Conservation (phyloP, 2,888 invertebrate genomes). For the Mayetiola destructor region DNA sequence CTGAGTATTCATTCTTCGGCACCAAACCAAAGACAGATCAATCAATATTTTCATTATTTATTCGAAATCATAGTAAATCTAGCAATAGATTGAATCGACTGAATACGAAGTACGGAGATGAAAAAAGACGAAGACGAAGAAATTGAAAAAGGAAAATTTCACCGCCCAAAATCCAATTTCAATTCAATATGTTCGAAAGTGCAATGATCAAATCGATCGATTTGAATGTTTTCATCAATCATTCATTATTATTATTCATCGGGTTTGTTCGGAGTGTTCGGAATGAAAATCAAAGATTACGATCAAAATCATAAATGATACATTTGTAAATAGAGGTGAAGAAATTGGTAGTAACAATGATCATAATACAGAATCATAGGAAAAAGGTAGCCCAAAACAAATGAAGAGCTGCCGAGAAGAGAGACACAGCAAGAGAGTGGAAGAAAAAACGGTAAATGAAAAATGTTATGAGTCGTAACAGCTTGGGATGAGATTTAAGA, state of each 20-base stretch:
- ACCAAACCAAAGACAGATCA: no score
- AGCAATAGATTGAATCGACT: not conserved
- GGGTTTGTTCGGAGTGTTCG: no score
- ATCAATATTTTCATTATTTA: slow-evolving; percentile 9
- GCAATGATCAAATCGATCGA: not conserved
- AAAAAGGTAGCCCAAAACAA: not conserved
- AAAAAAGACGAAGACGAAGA: not conserved
- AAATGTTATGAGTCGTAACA: not conserved
- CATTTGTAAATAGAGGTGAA: not conserved
- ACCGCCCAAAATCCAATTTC: no score
- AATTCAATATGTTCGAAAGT: no score
- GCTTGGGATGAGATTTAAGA: not conserved
- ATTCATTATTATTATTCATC: not conserved
- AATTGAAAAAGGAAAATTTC: no score
- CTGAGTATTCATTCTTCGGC: not conserved
- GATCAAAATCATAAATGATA: slow-evolving; percentile 12
- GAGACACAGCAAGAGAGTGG: not conserved
- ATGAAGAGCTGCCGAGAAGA: not conserved
- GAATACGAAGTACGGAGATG: not conserved
- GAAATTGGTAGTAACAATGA: not conserved
- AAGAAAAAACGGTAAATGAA: not conserved
- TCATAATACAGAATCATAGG: not conserved
- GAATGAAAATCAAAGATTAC: not conserved
- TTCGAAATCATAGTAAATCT: slow-evolving; percentile 4
- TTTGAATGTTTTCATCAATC: slow-evolving; percentile 3